A percentile compares a stretch with the other conserved stretches of the same genome.
Evolutionary conservation across 2,797 vertebrate species (phyloP).

Genomic region (Characodon lateralis): DNA sequence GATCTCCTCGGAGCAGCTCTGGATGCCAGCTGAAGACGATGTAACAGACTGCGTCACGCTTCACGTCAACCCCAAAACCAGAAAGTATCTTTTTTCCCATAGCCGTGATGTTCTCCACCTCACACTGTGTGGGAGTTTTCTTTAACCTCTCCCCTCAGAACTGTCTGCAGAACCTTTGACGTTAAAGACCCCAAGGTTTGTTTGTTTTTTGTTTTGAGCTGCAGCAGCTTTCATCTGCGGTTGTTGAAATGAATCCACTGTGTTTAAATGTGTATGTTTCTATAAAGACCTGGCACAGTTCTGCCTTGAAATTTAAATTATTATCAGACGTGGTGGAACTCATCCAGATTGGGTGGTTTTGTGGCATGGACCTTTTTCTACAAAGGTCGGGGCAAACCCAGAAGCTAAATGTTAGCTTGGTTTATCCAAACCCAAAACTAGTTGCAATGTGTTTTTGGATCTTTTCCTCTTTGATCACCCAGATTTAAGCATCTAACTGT

Average conservation of each 20-base stretch:
- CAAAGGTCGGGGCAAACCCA: not conserved
- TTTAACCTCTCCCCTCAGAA: constrained; percentile 86
- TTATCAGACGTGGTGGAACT: not conserved
- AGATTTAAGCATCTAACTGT: not conserved
- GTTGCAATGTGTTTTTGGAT: not conserved
- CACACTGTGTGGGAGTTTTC: constrained; percentile 28
- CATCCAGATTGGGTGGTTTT: too few relatives aligned
- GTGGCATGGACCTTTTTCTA: not conserved
- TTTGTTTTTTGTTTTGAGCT: not conserved
- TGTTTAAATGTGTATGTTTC: not conserved
- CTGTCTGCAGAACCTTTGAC: constrained; percentile 90
- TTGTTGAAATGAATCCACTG: too few relatives aligned
- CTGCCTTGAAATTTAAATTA: not conserved
- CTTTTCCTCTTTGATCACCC: not conserved
- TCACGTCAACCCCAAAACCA: constrained; percentile 90
- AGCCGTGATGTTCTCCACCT: not conserved
- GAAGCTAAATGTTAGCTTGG: not conserved
- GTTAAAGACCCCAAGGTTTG: constrained; percentile 90
- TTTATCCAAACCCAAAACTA: too few relatives aligned
- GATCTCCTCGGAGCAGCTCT: constrained; percentile 84
- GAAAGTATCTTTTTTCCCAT: constrained; percentile 89
- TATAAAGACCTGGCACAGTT: not conserved
- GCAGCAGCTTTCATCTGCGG: not conserved
- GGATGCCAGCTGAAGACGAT: constrained; percentile 86
- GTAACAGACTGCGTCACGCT: constrained; percentile 86